A percentile compares a stretch with the other conserved stretches of the same genome.
These are phyloP conservation scores for Elymnias hypermnestra DNA, from an alignment of 1,140 invertebrate genomes.

Conservation along the genomic window DNA sequence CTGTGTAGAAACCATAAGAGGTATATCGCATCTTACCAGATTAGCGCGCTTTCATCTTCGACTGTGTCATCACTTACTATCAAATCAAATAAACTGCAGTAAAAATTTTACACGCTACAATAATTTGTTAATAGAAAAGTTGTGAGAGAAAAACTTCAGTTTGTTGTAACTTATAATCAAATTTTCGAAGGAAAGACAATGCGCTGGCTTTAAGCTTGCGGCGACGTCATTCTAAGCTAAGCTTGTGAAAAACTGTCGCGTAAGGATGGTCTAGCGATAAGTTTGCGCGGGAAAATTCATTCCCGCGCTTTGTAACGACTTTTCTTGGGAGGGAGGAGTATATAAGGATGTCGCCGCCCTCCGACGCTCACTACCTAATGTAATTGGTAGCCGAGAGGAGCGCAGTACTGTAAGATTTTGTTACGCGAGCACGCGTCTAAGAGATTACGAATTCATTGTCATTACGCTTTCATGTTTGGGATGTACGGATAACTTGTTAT, in stretches of 20 bases:
- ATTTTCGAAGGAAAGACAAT: constrained; percentile 4
- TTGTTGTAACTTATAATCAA: constrained; percentile 11
- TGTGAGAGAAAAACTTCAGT: no score
- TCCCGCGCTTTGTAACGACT: constrained; percentile 61
- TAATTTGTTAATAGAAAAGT: no score
- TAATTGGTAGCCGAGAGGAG: constrained; percentile 36
- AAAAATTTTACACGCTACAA: no score
- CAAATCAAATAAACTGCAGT: no score
- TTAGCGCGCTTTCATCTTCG: no score
- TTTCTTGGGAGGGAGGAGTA: constrained; percentile 36
- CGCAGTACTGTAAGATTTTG: constrained; percentile 31
- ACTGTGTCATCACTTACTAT: no score
- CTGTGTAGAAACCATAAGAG: no score
- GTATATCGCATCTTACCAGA: no score
- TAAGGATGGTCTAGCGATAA: constrained; percentile 34
- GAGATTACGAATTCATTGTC: constrained; percentile 20
- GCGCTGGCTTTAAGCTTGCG: neutral
- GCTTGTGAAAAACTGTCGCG: constrained; percentile 37
- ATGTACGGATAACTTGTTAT: no score
- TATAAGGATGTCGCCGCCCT: constrained; percentile 29
- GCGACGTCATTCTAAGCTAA: constrained; percentile 19
- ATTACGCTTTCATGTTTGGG: constrained; percentile 17
- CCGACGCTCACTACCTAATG: constrained; percentile 43
- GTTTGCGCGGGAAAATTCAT: constrained; percentile 66
- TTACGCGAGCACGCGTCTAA: constrained; percentile 28